Percentiles rank a stretch among this genome's conserved stretches.
Conservation (phyloP, 2,113 vertebrate species). For the Thalassarche chlororhynchos region DNA sequence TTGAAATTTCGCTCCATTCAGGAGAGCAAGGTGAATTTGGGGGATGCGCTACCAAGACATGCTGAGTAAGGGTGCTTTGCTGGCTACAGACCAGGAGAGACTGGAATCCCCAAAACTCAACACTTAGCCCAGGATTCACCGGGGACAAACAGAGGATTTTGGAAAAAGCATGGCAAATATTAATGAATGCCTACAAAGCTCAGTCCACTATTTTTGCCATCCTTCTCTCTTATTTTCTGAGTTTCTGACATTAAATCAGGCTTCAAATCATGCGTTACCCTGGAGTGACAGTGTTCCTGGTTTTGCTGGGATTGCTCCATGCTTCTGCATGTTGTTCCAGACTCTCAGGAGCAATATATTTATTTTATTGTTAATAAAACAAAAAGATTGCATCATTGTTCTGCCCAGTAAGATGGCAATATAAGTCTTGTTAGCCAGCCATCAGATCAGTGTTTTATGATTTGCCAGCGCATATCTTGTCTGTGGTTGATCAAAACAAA, state of each 20-base stretch:
- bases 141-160: neutral
- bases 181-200: neutral
- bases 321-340: neutral
- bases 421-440: neutral
- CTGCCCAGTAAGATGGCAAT: neutral
- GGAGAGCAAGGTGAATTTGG: neutral
- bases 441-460: neutral
- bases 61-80: neutral
- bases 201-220: neutral
- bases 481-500: neutral
- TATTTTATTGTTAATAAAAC: conserved; percentile 24
- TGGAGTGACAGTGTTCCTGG: neutral
- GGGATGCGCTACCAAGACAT: accelerated
- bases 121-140: neutral
- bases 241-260: neutral
- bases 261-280: neutral
- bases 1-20: neutral
- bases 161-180: neutral
- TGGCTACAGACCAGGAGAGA: neutral
- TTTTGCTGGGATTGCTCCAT: neutral
- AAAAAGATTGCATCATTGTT: neutral
- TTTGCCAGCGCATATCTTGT: neutral
- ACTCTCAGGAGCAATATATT: neutral
- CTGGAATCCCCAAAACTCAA: neutral
- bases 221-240: neutral